Evolutionary conservation across 2,888 invertebrate species (phyloP), one percentile per base, ranked within the genome.

Genomic region (Hyles lineata): DNA sequence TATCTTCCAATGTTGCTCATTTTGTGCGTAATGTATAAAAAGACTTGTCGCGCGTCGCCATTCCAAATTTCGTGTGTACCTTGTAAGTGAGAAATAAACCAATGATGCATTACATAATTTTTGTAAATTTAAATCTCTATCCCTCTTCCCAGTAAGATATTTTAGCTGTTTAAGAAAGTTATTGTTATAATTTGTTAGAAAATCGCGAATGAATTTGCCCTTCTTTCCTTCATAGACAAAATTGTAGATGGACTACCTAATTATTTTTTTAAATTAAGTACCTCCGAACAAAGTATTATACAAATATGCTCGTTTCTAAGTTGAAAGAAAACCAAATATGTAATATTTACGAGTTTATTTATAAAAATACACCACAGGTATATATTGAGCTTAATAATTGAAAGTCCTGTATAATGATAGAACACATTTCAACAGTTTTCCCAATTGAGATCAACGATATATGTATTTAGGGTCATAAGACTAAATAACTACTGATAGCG

Each of bases 291-390:
- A 55, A 19, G 3, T 55, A 5, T 55, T 6, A 6, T 1, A n/a
- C 19, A 55, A 19, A 7, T 19, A n/a, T 55, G 55, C 5, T 50
- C 50, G 29, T 5, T 43, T 43, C 43, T 0, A 43, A 55, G 55
- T 70, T 72, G 59, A 70, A 72, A 72, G 72, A 50, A 76, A 63
- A 71, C 63, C n/a, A 70, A 74, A 60, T 75, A 74, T 79, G 73
- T 82, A 83, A 85, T 83, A 82, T 80, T 78, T 83, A 87, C 79
- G 83, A 85, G 83, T 92, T 90, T 90, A 89, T 89, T 88, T 93
- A 93, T 87, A 93, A 94, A 94, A 94, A 94, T 94, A 93, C 93
- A 93, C 93, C 92, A 93, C 92, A 93, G 90, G 90, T 93, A 90
- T 90, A 88, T 91, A 89, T 94, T 94, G 94, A 94, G 94, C 94